Conservation (phyloP, 2,888 invertebrate genomes). For the Amblyteles armatorius region DNA sequence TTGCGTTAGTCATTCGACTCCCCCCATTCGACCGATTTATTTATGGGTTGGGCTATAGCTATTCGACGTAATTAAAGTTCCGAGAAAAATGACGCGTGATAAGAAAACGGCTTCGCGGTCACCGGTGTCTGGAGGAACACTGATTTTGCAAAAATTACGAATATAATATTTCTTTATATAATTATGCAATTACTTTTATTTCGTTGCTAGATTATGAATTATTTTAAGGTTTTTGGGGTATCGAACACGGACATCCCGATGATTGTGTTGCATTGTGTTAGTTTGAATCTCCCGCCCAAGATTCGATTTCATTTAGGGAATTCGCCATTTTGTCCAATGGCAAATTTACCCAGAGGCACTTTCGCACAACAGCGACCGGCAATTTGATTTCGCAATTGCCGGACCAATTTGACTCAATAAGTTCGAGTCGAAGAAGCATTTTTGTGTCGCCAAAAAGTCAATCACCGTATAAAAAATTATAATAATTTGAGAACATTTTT, state of each 20-base stretch:
- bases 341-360: not conserved
- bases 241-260: no score
- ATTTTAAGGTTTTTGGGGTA: no score
- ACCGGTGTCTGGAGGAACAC: not conserved
- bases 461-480: no score
- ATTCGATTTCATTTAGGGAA: not conserved
- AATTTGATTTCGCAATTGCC: not conserved
- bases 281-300: conserved; percentile 52
- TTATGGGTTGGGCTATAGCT: conserved; percentile 81
- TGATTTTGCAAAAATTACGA: conserved; percentile 12
- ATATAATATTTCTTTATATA: not conserved
- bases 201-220: not conserved
- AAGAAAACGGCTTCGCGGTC: conserved; percentile 71
- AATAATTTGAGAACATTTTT: no score
- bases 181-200: not conserved
- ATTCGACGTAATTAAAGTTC: conserved; percentile 81
- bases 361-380: not conserved
- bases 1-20: conserved; percentile 78
- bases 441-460: no score
- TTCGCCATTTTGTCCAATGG: not conserved
- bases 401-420: not conserved
- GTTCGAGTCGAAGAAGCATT: not conserved
- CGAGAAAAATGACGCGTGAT: conserved; percentile 81
- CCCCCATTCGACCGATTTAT: conserved; percentile 77
- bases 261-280: not conserved